Percentiles rank a stretch among this genome's conserved stretches.
phyloP scores from a whole-genome alignment of 2,113 vertebrate genomes.

The Calyptomena viridis region DNA sequence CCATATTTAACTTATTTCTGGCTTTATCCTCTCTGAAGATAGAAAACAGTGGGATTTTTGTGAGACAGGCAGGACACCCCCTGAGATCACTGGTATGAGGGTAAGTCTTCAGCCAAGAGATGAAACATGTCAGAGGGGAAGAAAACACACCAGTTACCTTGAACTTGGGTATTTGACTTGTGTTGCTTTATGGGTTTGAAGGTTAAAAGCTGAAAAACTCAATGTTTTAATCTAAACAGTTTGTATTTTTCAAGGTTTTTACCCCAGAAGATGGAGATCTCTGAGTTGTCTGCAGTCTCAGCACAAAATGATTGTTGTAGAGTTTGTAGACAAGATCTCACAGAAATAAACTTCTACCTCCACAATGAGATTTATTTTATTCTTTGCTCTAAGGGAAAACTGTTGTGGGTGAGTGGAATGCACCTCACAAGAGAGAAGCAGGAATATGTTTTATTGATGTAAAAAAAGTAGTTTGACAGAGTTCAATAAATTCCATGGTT shows the following conservation, averaged over 20 bases:
- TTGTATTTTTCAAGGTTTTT: not conserved
- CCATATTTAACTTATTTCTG: not conserved
- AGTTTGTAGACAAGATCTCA: not conserved
- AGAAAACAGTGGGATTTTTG: not conserved
- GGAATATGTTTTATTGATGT: not conserved
- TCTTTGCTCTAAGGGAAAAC: not conserved
- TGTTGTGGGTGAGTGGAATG: not conserved
- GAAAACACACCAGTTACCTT: not conserved
- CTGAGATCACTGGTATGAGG: not conserved
- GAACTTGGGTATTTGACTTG: not conserved
- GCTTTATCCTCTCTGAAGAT: not conserved
- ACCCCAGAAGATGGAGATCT: not conserved
- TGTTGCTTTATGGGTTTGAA: not conserved
- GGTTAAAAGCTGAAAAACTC: not conserved
- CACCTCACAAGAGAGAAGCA: not conserved
- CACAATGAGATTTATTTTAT: not conserved
- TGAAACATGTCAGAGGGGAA: fast-evolving
- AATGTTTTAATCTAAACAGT: not conserved
- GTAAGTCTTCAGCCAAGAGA: not conserved
- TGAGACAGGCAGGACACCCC: not conserved
- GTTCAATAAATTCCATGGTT: not conserved
- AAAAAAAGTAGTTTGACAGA: not conserved
- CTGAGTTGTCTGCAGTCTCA: not conserved
- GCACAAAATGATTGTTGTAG: fast-evolving
- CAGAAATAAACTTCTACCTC: not conserved